Base-by-base conservation (phyloP, 1,140 invertebrate genomes). In the Zaprionus capensis region DNA sequence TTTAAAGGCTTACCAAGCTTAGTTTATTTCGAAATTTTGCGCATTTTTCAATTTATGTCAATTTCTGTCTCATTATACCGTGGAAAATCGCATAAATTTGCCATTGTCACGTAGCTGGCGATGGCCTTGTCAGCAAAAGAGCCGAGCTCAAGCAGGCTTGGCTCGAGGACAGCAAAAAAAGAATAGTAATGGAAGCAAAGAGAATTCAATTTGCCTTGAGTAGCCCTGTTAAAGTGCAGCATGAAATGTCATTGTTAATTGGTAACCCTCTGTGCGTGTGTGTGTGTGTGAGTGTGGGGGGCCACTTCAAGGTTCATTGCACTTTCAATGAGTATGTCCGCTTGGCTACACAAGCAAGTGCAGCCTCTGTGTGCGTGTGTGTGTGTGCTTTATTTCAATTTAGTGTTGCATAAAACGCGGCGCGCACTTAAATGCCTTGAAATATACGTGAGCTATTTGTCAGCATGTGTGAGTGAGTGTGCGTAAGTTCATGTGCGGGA, bases 341-440 rank as follows among this genome's bases (percentile, higher is more conserved):
- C 15, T 31, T 26, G 53, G 26, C 26, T 17, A n/a, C 53, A n/a
- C 53, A 56, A 5, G 12, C 22, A 12, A 24, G 26, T 7, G 53
- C 59, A 62, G 22, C 1, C 22, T 24, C 34, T 41, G 22, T 49
- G 49, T 49, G 17, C 26, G 28, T 56, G 28, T 49, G 49, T 51
- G 22, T 56, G 28, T 49, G 49, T 81, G 65, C 66, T 88, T 88
- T 88, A 87, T 87, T 71, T 84, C 74, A 87, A 87, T 88, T 88
- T 75, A 81, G 61, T 81, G 71, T 75, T 78, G 84, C 83, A 81
- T 80, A 81, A 87, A 78, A 56, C 78, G 77, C 70, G 73, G 49
- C 70, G 84, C 73, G 81, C 73, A 72, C 63, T 80, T 77, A 81
- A 85, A 79, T 84, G 81, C 61, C 79, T 73, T 79, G 71, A 79